A percentile compares a stretch with the other conserved stretches of the same genome.
Conservation (phyloP, 1,140 invertebrate species). For the Apis florea region DNA sequence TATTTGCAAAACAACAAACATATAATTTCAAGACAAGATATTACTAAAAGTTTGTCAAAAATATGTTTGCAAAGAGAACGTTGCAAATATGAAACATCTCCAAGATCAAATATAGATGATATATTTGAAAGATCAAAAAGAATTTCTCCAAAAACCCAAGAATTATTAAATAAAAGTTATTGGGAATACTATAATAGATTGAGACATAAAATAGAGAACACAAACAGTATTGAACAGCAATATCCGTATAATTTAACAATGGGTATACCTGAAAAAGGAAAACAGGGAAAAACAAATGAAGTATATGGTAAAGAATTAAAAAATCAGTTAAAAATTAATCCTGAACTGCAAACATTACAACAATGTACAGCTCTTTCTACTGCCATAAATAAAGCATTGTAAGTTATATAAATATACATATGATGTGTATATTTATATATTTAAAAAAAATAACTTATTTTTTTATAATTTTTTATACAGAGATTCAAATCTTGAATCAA, state of each 20-base stretch:
- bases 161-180: constrained; percentile 71
- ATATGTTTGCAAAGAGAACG: constrained; percentile 15
- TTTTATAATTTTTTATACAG: constrained; percentile 23
- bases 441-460: neutral
- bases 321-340: constrained; percentile 33
- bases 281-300: constrained; percentile 45
- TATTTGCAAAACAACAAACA: neutral
- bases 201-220: constrained; percentile 40
- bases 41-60: neutral
- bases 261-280: constrained; percentile 49
- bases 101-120: constrained; percentile 34
- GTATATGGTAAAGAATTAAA: neutral
- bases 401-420: constrained; percentile 35
- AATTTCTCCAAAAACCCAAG: constrained; percentile 70
- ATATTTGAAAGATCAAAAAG: constrained; percentile 39
- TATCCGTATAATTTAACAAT: constrained; percentile 58
- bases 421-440: neutral
- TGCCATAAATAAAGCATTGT: constrained; percentile 72
- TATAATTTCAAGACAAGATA: neutral
- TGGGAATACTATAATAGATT: constrained; percentile 74
- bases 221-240: constrained; percentile 39
- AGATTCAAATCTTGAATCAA: constrained; percentile 44
- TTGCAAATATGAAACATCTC: constrained; percentile 34
- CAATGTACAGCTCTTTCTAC: constrained; percentile 70
- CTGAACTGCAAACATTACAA: constrained; percentile 66